Evolutionary conservation across 2,888 invertebrate genomes (phyloP).

Genomic region (Osedax fenrisi): DNA sequence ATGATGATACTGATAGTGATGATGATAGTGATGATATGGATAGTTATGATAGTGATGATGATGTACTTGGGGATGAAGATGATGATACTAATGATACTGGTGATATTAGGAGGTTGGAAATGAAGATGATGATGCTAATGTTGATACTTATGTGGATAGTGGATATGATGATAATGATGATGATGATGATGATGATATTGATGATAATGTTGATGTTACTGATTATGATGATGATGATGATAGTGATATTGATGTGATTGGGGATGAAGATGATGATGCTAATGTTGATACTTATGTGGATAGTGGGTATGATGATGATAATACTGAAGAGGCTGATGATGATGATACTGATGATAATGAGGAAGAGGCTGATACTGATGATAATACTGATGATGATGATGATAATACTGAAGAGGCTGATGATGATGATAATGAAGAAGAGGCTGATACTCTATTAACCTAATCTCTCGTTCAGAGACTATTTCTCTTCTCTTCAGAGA

Average conservation of each 20-base stretch:
- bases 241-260: slow-evolving; percentile 39
- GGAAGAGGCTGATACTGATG: slow-evolving; percentile 37
- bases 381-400: neutral
- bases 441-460: slow-evolving; percentile 32
- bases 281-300: slow-evolving; percentile 40
- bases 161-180: neutral
- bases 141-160: too few species aligned
- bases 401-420: slow-evolving; percentile 32
- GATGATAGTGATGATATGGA: too few species aligned
- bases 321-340: neutral
- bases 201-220: too few species aligned
- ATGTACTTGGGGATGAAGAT: too few species aligned
- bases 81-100: too few species aligned
- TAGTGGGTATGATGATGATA: slow-evolving; percentile 5
- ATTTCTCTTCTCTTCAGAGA: slow-evolving; percentile 45
- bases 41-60: too few species aligned
- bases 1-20: too few species aligned
- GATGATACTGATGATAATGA: too few species aligned
- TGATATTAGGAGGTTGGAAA: too few species aligned
- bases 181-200: neutral
- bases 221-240: too few species aligned
- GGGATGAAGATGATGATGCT: neutral
- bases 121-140: too few species aligned
- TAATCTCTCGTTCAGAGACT: slow-evolving; percentile 42
- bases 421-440: neutral